Percentiles rank a stretch among this genome's conserved stretches.
These are phyloP conservation scores for Drosophila picticornis DNA, from an alignment of 2,888 invertebrate species.

Conservation along the genomic window DNA sequence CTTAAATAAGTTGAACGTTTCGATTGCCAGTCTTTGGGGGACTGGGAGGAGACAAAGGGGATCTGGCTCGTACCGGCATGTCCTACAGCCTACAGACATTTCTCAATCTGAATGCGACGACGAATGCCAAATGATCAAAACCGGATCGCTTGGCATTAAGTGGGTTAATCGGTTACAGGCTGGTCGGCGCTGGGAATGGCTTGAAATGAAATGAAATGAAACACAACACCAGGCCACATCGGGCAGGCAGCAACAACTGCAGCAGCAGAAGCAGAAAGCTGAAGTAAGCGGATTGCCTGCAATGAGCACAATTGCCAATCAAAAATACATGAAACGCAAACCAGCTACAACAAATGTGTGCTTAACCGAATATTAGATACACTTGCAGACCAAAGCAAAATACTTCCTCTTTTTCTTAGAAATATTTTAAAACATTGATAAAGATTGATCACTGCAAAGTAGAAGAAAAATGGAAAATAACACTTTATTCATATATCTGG, in stretches of 20 bases:
- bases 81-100: conserved; percentile 39
- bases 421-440: neutral
- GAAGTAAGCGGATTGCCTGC: conserved; percentile 45
- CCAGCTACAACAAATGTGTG: conserved; percentile 22
- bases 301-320: conserved; percentile 68
- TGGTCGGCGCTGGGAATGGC: conserved; percentile 56
- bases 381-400: neutral
- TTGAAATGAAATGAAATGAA: conserved; percentile 49
- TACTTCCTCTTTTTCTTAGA: neutral
- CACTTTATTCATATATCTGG: neutral
- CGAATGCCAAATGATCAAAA: conserved; percentile 44
- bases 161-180: conserved; percentile 75
- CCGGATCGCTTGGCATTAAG: conserved; percentile 54
- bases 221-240: conserved; percentile 39
- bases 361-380: neutral
- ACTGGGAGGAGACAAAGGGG: neutral
- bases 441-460: neutral
- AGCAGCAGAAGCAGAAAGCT: conserved; percentile 48
- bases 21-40: neutral
- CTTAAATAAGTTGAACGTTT: neutral
- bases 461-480: neutral
- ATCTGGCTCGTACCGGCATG: conserved; percentile 33
- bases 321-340: conserved; percentile 39
- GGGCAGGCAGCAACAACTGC: conserved; percentile 19
- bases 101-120: conserved; percentile 41